Conservation (phyloP, 2,113 vertebrate genomes). For the Illadopsis cleaveri region DNA sequence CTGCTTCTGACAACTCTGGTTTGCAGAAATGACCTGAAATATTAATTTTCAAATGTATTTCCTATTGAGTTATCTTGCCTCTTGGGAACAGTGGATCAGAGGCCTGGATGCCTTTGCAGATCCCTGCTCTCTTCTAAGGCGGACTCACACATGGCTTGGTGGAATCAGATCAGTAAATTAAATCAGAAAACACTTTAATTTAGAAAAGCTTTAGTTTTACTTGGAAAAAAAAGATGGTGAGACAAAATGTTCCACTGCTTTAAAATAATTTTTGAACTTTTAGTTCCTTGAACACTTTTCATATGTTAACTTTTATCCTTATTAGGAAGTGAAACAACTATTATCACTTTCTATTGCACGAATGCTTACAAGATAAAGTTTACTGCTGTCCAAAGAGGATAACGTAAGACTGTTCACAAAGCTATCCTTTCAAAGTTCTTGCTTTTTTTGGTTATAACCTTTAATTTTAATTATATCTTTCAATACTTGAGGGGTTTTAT, state of each 20-base stretch:
- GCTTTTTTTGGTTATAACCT: not conserved
- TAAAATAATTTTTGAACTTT: not conserved
- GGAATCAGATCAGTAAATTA: not conserved
- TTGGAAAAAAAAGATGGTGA: not conserved
- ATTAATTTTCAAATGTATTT: not conserved
- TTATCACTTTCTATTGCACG: not conserved
- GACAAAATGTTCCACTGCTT: not conserved
- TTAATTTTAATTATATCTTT: not conserved
- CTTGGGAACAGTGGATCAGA: not conserved
- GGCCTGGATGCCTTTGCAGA: not conserved
- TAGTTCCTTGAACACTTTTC: not conserved
- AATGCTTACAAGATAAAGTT: not conserved
- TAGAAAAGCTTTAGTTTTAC: not conserved
- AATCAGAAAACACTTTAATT: not conserved
- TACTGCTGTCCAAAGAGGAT: not conserved
- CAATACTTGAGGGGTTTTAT: not conserved
- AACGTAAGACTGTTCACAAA: not conserved
- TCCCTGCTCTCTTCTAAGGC: not conserved
- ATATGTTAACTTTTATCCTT: not conserved
- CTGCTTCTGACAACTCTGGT: not conserved
- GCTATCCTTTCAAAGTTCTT: not conserved
- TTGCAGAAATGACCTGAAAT: not conserved
- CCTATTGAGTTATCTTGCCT: not conserved
- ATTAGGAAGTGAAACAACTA: not conserved
- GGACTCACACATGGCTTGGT: not conserved